Evolutionary conservation across 1,140 invertebrate genomes (phyloP), one percentile per base, ranked within the genome.

Genomic region (Protaetia brevitarsis): DNA sequence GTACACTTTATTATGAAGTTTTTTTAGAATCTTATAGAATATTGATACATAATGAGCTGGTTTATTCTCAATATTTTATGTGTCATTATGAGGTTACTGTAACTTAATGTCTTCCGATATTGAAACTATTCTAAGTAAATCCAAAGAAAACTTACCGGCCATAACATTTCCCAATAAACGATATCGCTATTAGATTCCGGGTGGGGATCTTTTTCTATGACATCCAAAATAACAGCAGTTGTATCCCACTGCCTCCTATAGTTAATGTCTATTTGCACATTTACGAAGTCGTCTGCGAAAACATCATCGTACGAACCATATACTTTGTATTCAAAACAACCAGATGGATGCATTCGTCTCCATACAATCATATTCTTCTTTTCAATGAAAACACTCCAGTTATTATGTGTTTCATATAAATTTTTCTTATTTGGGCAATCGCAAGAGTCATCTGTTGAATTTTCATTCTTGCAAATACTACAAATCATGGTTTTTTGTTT

Each of bases 131-230:
- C 16, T 0, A 5, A 30, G 16, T 19, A 26, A 59, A 29, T 29
- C 11, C 11, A 11, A n/a, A 63, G 63, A 64, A 61, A 26, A 82
- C 84, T 83, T 79, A 91, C 88, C 69, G 93, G 92, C 90, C 92
- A 94, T 67, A 88, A 81, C 78, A 93, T 90, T 80, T 94, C 92
- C 92, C 92, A 95, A 73, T 94, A 93, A 59, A 94, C 82, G 23
- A 94, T 78, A 78, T 93, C 90, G 59, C 86, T 87, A 64, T 82
- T 81, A n/a, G 82, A 82, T 27, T 76, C 69, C 1, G 70, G 21
- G 59, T 70, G 69, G 13, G 85, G 83, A 75, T 93, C 87, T 19
- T 83, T 82, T 70, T 90, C 89, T 37, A 91, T 81, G 26, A 90
- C 79, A 67, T 85, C 78, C 36, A 94, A 79, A 59, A 87, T 79